Percentiles rank a stretch among this genome's conserved stretches.
Evolutionary conservation across 2,113 vertebrate species (phyloP).

Genomic region (Mellivora capensis): DNA sequence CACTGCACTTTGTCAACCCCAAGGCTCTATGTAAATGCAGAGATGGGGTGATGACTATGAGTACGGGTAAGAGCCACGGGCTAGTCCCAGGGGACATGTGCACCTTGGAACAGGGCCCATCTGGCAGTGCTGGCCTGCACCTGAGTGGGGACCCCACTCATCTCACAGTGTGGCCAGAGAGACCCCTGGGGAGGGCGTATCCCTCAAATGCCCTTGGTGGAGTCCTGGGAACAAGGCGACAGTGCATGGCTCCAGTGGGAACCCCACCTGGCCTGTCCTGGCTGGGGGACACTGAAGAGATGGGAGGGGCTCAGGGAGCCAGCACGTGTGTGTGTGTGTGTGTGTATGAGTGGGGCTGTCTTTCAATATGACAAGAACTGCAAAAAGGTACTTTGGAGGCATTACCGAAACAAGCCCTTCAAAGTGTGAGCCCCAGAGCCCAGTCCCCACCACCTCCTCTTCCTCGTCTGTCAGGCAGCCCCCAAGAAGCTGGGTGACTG

Average conservation of each 20-base stretch:
- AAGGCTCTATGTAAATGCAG: not conserved
- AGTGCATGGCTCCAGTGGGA: rapidly evolving
- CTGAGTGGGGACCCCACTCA: not conserved
- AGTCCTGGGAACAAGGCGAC: not conserved
- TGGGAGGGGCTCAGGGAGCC: not conserved
- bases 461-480: not conserved
- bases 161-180: not conserved
- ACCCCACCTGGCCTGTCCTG: rapidly evolving
- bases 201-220: not conserved
- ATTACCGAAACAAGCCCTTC: not conserved
- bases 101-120: not conserved
- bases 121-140: not conserved
- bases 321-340: not conserved
- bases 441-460: no score
- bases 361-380: not conserved
- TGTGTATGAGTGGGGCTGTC: not conserved
- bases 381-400: not conserved
- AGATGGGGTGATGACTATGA: not conserved
- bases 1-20: rapidly evolving
- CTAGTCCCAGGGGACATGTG: not conserved
- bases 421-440: not conserved
- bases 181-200: not conserved
- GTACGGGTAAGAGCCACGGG: not conserved
- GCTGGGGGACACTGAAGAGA: not conserved
- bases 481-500: not conserved